Evolutionary conservation across 2,888 invertebrate genomes (phyloP), one percentile per base, ranked within the genome.

Genomic region (Pseudoips prasinana): DNA sequence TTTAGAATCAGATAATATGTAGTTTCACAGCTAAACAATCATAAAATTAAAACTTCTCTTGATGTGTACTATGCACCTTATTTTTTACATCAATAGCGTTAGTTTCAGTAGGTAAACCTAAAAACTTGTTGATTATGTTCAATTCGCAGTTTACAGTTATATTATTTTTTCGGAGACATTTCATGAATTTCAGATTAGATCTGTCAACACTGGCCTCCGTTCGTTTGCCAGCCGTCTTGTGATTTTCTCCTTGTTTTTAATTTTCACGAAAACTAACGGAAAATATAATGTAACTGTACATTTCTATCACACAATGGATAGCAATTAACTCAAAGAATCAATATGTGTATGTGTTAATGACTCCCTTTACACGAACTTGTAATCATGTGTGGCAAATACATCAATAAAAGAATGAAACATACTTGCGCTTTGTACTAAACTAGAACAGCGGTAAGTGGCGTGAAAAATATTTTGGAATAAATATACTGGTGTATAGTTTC

Each of bases 331-430:
- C 27, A 31, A 43, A 39, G 8, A 40, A 40, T 46, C 22, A 26
- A 46, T 50, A 46, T 49, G 39, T 50, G 24, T 39, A 11, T 33
- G 36, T 50, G 38, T 41, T 38, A 43, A 33, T 56, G 56, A 44
- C 48, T 56, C 44, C 47, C 39, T 53, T 58, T 58, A 50, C 42
- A 41, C 44, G 46, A 51, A 57, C 62, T 50, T 66, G 65, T 50
- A 63, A 80, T 67, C 73, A 81, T 85, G 84, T 85, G 85, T 78
- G 74, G 72, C 77, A 79, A 76, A 79, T 69, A 71, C 68, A 74
- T 75, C 64, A 85, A 79, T 66, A 81, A 68, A 60, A 83, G 74
- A 77, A 86, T 80, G 82, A 83, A 84, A 82, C 84, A 83, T 76
- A 83, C 77, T 78, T 81, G 69, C 62, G 70, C 69, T 64, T 75